Base-by-base conservation (phyloP, 2,888 invertebrate genomes). In the Hirudinaria manillensis region DNA sequence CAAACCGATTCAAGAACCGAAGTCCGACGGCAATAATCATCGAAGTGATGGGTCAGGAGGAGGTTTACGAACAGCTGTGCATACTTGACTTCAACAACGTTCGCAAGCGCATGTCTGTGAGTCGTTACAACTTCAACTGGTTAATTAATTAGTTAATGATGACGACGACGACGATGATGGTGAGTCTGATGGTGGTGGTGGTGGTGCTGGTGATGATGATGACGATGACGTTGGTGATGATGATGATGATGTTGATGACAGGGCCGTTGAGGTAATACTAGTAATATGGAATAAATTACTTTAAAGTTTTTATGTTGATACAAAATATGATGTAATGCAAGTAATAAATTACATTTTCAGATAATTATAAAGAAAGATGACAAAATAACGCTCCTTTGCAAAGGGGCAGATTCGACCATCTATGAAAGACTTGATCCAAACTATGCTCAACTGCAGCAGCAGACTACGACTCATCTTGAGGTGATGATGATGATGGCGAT, bases 1-100 rank as follows among this genome's bases (percentile, higher is more conserved):
- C n/a, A n/a, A n/a, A n/a, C n/a, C n/a, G n/a, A 38, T 38, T 27
- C 67, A n/a, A 77, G 77, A 32, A 70, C 24, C 53, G 77, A 45
- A 76, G 75, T 16, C 77, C 77, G 36, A 72, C 55, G 24, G 56
- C 75, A 6, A 77, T 77, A 53, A 73, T 72, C 16, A 75, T 77
- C n/a, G 75, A 75, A 38, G 77, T 94, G 81, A 82, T 86, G 79
- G 89, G 88, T 0, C 81, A 84, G 76, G 85, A 84, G 76, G 87
- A 88, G 83, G 86, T 85, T 0, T 96, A 97, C 87, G 95, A 99
- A 86, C 89, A 99, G 82, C 89, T 99, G 81, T 94, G 94, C 87
- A 99, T 99, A 87, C 89, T 99, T 84, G 99, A 99, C 88, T 99
- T 99, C 88, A 97, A 99, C 89, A 99, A 99, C 88, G 93, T 96